These are phyloP conservation scores for Mesochorus sp. DNA, from an alignment of 2,888 invertebrate species.

Conservation along the genomic window DNA sequence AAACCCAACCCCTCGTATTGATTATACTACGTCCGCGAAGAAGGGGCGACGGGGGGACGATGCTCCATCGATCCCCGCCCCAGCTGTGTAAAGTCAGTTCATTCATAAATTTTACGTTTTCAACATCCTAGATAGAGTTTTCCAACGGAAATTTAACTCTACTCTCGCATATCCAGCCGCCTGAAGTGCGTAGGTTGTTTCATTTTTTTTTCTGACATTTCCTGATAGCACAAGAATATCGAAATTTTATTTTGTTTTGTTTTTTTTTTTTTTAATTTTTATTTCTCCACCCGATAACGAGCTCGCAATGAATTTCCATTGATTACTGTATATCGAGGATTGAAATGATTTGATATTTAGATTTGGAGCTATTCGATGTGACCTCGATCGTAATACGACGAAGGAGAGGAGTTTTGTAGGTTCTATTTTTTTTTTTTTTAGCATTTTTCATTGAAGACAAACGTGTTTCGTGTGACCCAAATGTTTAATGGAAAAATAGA, in stretches of 20 bases:
- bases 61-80: slow-evolving; percentile 79
- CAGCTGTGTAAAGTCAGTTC: slow-evolving; percentile 79
- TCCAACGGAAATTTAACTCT: slow-evolving; percentile 6
- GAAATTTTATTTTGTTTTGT: background rate
- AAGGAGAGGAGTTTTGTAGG: background rate
- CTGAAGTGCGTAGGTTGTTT: background rate
- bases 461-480: slow-evolving; percentile 40
- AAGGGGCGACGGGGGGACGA: too few species aligned
- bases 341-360: too few species aligned
- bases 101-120: slow-evolving; percentile 80
- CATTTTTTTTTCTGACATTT: background rate
- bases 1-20: slow-evolving; percentile 77
- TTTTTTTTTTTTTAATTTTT: background rate
- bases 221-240: background rate
- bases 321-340: too few species aligned
- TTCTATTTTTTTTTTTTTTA: background rate
- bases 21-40: slow-evolving; percentile 79
- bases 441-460: slow-evolving; percentile 8
- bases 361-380: too few species aligned
- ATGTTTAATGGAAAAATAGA: slow-evolving; percentile 66
- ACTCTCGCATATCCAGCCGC: background rate
- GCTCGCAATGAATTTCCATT: too few species aligned
- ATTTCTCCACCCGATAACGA: background rate
- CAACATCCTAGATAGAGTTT: slow-evolving; percentile 20
- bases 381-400: background rate